These are phyloP conservation scores for Sinonovacula constricta DNA, from an alignment of 1,140 invertebrate genomes.

Conservation along the genomic window DNA sequence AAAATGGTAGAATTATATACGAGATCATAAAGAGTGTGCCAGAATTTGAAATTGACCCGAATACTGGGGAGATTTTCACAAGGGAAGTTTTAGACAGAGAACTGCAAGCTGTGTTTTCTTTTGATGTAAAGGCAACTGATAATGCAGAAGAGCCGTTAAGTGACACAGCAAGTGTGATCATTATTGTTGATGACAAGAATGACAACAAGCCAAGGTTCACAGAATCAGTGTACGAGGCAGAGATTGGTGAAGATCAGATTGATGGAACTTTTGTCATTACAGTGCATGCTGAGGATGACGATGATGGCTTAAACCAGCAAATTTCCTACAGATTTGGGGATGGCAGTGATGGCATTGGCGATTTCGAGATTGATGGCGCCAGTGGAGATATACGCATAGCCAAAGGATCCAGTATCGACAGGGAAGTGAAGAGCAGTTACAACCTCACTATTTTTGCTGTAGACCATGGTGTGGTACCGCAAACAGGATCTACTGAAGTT, in stretches of 20 bases:
- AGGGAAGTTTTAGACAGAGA: conserved; percentile 91
- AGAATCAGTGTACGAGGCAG: conserved; percentile 79
- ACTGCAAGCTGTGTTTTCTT: conserved; percentile 86
- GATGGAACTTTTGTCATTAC: conserved; percentile 91
- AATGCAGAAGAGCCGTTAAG: conserved; percentile 92
- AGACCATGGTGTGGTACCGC: conserved; percentile 87
- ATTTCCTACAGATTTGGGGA: conserved; percentile 89
- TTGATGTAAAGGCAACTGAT: conserved; percentile 95
- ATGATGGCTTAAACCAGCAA: conserved; percentile 93
- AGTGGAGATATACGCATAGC: conserved; percentile 91
- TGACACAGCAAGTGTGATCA: conserved; percentile 96
- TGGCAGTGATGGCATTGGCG: conserved; percentile 88
- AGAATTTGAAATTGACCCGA: conserved; percentile 92
- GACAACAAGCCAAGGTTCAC: conserved; percentile 93
- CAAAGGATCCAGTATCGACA: conserved; percentile 87
- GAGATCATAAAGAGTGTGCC: conserved; percentile 79
- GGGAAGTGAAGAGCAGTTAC: conserved; percentile 93
- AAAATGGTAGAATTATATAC: conserved; percentile 90
- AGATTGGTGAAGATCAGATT: conserved; percentile 93
- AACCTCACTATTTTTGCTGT: conserved; percentile 92
- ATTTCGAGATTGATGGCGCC: conserved; percentile 88
- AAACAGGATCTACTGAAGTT: conserved; percentile 84
- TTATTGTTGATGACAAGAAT: conserved; percentile 93
- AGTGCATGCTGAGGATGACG: conserved; percentile 92
- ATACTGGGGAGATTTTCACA: conserved; percentile 94